Evolutionary conservation across 2,888 invertebrate genomes (phyloP), one percentile per base, ranked within the genome.

Genomic region (Temnothorax unifasciatus): DNA sequence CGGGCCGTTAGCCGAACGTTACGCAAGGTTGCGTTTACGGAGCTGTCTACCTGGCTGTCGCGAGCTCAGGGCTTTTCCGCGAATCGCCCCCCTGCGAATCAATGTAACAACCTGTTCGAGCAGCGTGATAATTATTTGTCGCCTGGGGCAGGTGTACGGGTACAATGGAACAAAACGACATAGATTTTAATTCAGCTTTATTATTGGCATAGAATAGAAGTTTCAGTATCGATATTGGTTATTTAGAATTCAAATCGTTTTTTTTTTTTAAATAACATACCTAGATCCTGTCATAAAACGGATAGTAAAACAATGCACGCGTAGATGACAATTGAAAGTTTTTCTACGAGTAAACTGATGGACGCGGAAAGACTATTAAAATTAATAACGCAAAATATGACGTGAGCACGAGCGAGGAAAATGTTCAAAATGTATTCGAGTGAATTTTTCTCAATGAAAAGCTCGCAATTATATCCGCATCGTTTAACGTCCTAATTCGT

Each of bases 1-100:
- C 59, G 71, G 44, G 47, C 79, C 69, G 69, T 79, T 79, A 79
- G 54, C 61, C 29, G 57, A 71, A 38, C 69, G 79, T 81, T 81
- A 81, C 59, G 71, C 79, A 71, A 81, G 47, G 71, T 13, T 71
- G 71, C 38, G 38, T 61, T 81, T 81, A 50, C 71, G 71, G 50
- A 59, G 47, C 71, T 71, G 59, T 59, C 71, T 71, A 5, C 47
- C 38, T 3, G 59, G 25, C 34, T 71, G 57, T 61, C 47, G 34
- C 57, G 11, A 21, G 54, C 57, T 79, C 38, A 13, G 15, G 34
- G 47, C 69, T 81, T 71, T 71, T 47, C 59, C 38, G 79, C 21
- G 47, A 57, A 59, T 79, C 69, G 77, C n/a, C 15, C n/a, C 15
- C 57, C 25, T 77, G 29, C 44, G 64, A 68, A 64, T 64, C 52